Evolutionary conservation across 1,140 invertebrate species (phyloP), one percentile per base, ranked within the genome.

Genomic region (Macrobrachium rosenbergii): DNA sequence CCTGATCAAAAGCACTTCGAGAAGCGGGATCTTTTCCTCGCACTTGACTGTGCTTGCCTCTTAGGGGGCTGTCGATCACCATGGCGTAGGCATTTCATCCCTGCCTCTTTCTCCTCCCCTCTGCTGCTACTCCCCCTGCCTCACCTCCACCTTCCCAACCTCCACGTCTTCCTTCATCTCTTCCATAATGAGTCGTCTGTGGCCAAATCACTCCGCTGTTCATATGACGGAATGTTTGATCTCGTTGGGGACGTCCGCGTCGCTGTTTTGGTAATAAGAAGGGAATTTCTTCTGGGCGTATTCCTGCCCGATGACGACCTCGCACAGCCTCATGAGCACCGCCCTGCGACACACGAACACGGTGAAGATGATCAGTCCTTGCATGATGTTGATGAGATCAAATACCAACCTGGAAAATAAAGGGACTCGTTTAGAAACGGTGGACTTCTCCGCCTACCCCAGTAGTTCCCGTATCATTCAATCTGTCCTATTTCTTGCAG

Each of bases 331-430:
- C 0, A 80, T 64, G 10, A 88, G 21, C 17, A 88, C 87, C n/a
- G 82, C 87, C 8, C 76, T 75, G n/a, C 87, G 82, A 58, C 87
- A 88, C 58, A 83, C 87, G 69, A 88, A 88, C 58, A 88, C 87
- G 45, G 84, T 17, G 77, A 88, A 88, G 81, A 88, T 88, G 52
- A 88, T 83, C 14, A 84, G 14, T 8, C 87, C 87, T 72, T 88
- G 87, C 78, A 88, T 76, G 67, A 83, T 79, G 78, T 88, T 88
- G 77, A 88, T 83, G 23, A 88, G 21, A 28, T 88, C 87, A 43
- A 88, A 88, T n/a, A 83, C 82, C 12, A 88, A n/a, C 87, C 87
- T 88, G 82, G 45, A 17, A 45, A 2, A 63, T 67, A 19, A 23
- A 17, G 52, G 19, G 10, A 14, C 8, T 28, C 59, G 8, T 60